A percentile compares a stretch with the other conserved stretches of the same genome.
phyloP scores from a whole-genome alignment of 2,113 vertebrate species.

The Eretmochelys imbricata region DNA sequence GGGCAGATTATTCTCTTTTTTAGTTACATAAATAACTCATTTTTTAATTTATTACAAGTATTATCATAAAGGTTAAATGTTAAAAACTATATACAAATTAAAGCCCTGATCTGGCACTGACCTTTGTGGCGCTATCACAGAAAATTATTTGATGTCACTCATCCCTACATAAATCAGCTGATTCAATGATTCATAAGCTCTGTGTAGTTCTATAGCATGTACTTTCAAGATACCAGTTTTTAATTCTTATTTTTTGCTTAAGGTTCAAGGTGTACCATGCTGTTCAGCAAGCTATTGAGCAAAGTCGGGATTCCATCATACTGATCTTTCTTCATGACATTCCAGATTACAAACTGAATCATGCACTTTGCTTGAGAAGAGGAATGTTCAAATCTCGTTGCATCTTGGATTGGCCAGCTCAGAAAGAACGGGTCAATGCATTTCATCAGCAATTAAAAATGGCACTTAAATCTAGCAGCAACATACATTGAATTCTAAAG shows the following conservation, averaged over 20 bases:
- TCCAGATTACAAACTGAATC: conserved; percentile 90
- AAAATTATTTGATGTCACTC: neutral
- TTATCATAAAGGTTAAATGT: neutral
- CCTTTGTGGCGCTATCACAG: neutral
- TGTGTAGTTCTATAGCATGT: neutral
- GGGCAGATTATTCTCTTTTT: neutral
- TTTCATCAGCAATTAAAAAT: conserved; percentile 89
- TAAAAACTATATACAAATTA: neutral
- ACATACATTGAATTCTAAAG: conserved; percentile 46
- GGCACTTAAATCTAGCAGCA: conserved; percentile 88
- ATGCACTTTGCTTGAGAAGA: conserved; percentile 87
- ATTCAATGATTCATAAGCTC: neutral
- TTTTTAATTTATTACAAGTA: neutral
- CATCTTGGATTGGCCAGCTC: conserved; percentile 90
- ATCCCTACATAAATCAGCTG: neutral
- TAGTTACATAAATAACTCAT: neutral
- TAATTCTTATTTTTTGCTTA: conserved; percentile 36
- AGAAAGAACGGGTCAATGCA: conserved; percentile 85
- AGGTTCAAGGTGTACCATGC: conserved; percentile 94
- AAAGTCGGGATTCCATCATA: conserved; percentile 91
- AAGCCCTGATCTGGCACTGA: neutral
- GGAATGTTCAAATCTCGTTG: conserved; percentile 91
- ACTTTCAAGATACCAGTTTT: neutral
- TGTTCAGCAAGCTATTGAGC: conserved; percentile 91
- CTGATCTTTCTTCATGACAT: conserved; percentile 92